Percentiles rank a stretch among this genome's conserved stretches.
Conservation (phyloP, 1,140 invertebrate species). For the Tribolium madens region DNA sequence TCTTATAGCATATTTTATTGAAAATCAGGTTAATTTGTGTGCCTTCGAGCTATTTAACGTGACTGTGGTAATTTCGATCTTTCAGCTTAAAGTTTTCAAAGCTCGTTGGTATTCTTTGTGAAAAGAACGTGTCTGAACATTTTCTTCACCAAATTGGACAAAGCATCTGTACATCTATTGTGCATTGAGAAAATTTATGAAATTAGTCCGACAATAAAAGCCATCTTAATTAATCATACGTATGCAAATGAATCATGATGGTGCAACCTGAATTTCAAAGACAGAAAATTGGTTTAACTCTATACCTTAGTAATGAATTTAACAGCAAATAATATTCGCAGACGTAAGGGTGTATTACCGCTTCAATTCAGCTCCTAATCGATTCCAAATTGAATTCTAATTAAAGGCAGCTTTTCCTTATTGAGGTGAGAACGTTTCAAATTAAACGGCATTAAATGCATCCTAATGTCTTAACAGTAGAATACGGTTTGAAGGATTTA, state of each 20-base stretch:
- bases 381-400: constrained; percentile 38
- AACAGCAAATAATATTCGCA: constrained; percentile 37
- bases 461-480: constrained; percentile 15
- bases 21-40: too few species aligned
- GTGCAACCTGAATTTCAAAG: constrained; percentile 24
- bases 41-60: neutral
- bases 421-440: constrained; percentile 32
- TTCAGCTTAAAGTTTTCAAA: neutral
- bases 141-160: neutral
- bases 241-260: constrained; percentile 27
- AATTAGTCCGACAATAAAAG: constrained; percentile 22
- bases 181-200: constrained; percentile 6
- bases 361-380: constrained; percentile 30
- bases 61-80: neutral
- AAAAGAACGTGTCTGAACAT: neutral
- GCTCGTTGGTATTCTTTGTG: neutral
- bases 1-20: too few species aligned
- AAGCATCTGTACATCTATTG: constrained; percentile 1
- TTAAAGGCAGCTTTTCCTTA: constrained; percentile 25
- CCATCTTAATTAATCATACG: constrained; percentile 35
- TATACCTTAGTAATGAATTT: constrained; percentile 31
- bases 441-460: constrained; percentile 25
- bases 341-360: constrained; percentile 25
- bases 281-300: constrained; percentile 29
- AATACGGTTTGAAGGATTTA: neutral